phyloP scores from a whole-genome alignment of 2,113 vertebrate species.

The Podarcis raffonei region DNA sequence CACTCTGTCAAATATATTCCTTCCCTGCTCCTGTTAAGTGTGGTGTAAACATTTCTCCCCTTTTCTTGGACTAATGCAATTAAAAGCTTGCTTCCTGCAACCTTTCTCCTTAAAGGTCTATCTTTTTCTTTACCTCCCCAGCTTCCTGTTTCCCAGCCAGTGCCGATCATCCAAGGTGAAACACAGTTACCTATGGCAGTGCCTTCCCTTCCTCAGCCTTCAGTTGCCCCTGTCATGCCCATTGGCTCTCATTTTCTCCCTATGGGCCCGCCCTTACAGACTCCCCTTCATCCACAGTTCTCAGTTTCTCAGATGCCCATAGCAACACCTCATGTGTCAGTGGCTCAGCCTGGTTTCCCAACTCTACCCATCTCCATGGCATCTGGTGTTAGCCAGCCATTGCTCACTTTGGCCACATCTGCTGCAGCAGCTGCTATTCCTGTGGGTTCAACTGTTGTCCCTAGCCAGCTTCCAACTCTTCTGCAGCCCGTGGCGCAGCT shows the following conservation, averaged over 20 bases:
- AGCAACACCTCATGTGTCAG: slow-evolving; percentile 72
- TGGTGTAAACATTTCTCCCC: slow-evolving; percentile 56
- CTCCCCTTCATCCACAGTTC: slow-evolving; percentile 75
- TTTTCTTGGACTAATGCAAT: slow-evolving; percentile 73
- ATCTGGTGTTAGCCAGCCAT: slow-evolving; percentile 74
- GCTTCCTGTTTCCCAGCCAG: slow-evolving; percentile 82
- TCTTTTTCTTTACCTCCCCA: slow-evolving; percentile 84
- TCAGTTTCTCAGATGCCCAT: slow-evolving; percentile 75
- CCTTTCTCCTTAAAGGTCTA: slow-evolving; percentile 71
- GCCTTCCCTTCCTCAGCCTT: slow-evolving; percentile 71
- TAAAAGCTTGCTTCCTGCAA: slow-evolving; percentile 75
- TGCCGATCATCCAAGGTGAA: slow-evolving; percentile 80
- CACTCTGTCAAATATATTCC: slow-evolving; percentile 59
- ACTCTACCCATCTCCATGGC: slow-evolving; percentile 76
- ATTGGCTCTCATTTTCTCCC: slow-evolving; percentile 78
- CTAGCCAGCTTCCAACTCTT: slow-evolving; percentile 77
- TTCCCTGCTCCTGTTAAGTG: slow-evolving; percentile 45
- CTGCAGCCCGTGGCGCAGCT: slow-evolving; percentile 79
- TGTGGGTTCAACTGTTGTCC: slow-evolving; percentile 70
- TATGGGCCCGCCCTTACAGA: slow-evolving; percentile 74
- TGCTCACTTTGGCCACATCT: slow-evolving; percentile 75
- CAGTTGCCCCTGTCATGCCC: slow-evolving; percentile 76
- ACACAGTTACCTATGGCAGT: slow-evolving; percentile 80
- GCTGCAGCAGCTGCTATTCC: slow-evolving; percentile 68
- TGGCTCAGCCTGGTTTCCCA: slow-evolving; percentile 77